These are phyloP conservation scores for Quadriops clusia DNA, from an alignment of 2,888 invertebrate species.

Conservation along the genomic window DNA sequence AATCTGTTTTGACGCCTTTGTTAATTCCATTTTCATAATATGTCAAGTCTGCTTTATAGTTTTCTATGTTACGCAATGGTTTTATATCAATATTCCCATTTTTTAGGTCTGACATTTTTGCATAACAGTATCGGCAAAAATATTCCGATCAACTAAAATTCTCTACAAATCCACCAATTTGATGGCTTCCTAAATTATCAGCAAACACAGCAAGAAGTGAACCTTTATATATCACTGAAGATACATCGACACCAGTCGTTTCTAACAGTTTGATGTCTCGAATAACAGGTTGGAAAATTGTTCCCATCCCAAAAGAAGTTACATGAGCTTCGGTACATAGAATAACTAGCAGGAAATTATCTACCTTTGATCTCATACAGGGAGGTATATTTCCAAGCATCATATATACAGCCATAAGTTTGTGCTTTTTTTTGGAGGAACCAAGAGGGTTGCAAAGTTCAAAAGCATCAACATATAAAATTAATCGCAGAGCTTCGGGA, in stretches of 20 bases:
- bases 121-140: constrained; percentile 22
- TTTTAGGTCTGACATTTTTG: too few relatives aligned
- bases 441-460: constrained; percentile 20
- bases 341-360: background rate
- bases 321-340: too few relatives aligned
- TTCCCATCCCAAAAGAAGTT: too few relatives aligned
- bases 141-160: constrained; percentile 19
- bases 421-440: constrained; percentile 18
- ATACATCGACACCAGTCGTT: constrained; percentile 13
- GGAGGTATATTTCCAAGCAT: constrained; percentile 16
- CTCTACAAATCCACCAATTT: constrained; percentile 23
- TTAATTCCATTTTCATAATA: too few relatives aligned
- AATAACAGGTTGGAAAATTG: constrained; percentile 16
- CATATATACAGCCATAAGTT: constrained; percentile 18
- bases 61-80: too few relatives aligned
- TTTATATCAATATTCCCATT: too few relatives aligned
- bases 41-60: too few relatives aligned
- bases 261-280: constrained; percentile 17
- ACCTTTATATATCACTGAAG: constrained; percentile 11
- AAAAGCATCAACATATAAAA: constrained; percentile 19
- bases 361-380: constrained; percentile 14
- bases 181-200: constrained; percentile 22
- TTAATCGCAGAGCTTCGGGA: constrained; percentile 10
- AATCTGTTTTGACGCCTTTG: too few relatives aligned
- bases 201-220: constrained; percentile 17